Percentiles rank a stretch among this genome's conserved stretches.
These are phyloP conservation scores for Leptura quadrifasciata DNA, from an alignment of 2,888 invertebrate species.

Conservation along the genomic window DNA sequence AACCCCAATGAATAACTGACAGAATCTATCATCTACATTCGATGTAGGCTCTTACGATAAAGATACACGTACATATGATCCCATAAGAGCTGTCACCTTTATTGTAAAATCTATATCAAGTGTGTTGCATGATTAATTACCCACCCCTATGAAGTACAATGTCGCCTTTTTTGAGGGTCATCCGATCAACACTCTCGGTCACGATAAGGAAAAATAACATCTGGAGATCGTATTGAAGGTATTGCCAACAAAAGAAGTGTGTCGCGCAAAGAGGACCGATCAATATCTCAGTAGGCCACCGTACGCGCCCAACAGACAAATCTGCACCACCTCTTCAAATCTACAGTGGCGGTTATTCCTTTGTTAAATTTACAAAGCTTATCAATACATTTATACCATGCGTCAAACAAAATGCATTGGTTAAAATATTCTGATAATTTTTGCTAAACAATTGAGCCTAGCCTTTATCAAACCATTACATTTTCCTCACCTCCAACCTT, in stretches of 20 bases:
- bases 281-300: constrained; percentile 60
- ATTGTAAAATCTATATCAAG: background rate
- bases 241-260: constrained; percentile 62
- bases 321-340: constrained; percentile 39
- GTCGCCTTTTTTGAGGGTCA: constrained; percentile 12
- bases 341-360: constrained; percentile 17
- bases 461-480: no score
- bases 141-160: constrained; percentile 7
- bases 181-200: constrained; percentile 40
- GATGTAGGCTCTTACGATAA: no score
- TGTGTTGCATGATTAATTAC: background rate
- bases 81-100: background rate
- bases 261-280: constrained; percentile 60
- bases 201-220: constrained; percentile 56
- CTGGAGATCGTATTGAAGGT: constrained; percentile 54
- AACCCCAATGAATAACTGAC: no score
- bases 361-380: background rate
- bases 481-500: no score
- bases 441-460: no score
- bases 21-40: no score
- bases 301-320: constrained; percentile 53
- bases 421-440: no score
- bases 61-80: background rate
- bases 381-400: background rate
- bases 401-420: no score